phyloP scores from a whole-genome alignment of 2,797 vertebrate genomes.

The Varecia variegata region DNA sequence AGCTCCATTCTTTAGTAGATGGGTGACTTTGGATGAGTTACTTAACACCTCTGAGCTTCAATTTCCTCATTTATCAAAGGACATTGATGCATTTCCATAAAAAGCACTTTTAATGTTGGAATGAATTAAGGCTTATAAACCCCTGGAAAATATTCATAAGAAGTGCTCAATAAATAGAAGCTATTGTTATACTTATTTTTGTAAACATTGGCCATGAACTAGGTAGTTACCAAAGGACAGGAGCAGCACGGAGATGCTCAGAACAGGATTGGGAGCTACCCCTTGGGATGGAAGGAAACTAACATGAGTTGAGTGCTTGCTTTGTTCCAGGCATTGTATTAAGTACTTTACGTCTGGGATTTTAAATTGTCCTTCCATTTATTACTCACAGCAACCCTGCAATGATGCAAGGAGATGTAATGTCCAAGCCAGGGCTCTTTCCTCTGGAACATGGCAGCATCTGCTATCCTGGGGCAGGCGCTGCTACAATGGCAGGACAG shows the following conservation, averaged over 20 bases:
- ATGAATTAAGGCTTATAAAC: neutral
- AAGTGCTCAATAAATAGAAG: neutral
- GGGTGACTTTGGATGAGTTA: neutral
- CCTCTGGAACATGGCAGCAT: neutral
- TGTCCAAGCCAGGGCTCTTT: neutral
- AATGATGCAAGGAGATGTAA: neutral
- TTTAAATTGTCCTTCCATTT: neutral
- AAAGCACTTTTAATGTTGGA: neutral
- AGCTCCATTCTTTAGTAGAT: neutral
- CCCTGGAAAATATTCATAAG: neutral
- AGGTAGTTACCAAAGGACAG: neutral
- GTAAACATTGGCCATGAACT: neutral
- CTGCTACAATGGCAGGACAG: fast-evolving
- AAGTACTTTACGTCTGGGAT: neutral
- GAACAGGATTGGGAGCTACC: neutral
- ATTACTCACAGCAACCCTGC: neutral
- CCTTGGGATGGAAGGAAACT: neutral
- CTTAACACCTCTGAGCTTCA: neutral
- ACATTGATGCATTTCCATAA: neutral
- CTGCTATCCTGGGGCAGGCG: neutral
- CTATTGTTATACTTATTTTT: neutral
- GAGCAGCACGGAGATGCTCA: neutral
- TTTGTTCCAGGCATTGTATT: neutral
- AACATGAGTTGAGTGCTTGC: neutral
- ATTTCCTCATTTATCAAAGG: neutral